phyloP scores from a whole-genome alignment of 2,797 vertebrate genomes.

The Karalla daura region DNA sequence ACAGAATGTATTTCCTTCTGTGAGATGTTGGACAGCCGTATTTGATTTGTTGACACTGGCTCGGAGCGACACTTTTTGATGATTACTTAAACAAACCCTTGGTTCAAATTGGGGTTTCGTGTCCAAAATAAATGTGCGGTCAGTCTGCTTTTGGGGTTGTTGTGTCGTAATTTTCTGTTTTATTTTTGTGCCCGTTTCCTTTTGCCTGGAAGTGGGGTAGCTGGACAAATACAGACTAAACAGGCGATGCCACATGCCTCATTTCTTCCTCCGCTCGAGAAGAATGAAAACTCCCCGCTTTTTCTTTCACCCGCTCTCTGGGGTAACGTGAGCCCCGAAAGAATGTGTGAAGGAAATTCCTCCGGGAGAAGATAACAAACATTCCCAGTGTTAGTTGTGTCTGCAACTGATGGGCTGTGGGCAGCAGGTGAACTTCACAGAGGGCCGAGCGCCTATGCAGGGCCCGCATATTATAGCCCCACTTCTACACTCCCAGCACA shows the following conservation, averaged over 20 bases:
- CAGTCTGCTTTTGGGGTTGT: constrained; percentile 50
- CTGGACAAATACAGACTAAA: constrained; percentile 40
- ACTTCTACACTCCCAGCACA: constrained; percentile 25
- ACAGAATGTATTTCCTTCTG: neutral
- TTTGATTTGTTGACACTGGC: constrained; percentile 3
- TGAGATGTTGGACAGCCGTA: neutral
- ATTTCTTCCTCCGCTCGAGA: constrained; percentile 36
- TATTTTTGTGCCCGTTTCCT: constrained; percentile 43
- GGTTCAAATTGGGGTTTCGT: constrained; percentile 43
- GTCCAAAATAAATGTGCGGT: constrained; percentile 45
- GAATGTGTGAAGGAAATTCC: constrained; percentile 85
- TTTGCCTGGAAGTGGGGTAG: constrained; percentile 36
- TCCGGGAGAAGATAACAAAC: constrained; percentile 79
- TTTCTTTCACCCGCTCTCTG: constrained; percentile 46
- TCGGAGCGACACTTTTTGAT: constrained; percentile 10
- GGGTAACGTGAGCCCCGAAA: constrained; percentile 75
- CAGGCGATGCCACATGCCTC: constrained; percentile 68
- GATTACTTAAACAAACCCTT: constrained; percentile 30
- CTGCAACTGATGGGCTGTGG: constrained; percentile 52
- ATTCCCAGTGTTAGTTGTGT: constrained; percentile 70
- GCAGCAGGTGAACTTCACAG: constrained; percentile 82
- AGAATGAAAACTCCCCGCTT: constrained; percentile 51
- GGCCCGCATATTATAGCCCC: constrained; percentile 56
- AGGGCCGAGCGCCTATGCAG: constrained; percentile 49
- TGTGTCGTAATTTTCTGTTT: constrained; percentile 30